Percentiles rank a stretch among this genome's conserved stretches.
Conservation (phyloP, 2,113 vertebrate genomes). For the Ageneiosus marmoratus region DNA sequence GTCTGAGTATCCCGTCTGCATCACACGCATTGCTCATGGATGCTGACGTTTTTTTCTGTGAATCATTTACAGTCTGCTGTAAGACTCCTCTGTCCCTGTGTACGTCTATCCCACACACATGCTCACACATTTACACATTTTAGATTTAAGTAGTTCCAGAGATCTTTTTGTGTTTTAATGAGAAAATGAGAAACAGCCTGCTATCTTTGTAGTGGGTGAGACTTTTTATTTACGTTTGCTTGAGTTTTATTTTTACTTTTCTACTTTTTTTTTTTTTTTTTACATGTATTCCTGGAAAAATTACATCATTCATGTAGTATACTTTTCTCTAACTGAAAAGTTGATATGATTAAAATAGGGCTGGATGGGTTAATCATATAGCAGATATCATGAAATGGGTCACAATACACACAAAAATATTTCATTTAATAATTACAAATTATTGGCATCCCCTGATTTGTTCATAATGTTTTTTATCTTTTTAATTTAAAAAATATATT, state of each 20-base stretch:
- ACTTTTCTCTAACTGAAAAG: background rate
- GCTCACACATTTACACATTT: background rate
- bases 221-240: background rate
- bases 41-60: slow-evolving; percentile 18
- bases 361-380: background rate
- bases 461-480: background rate
- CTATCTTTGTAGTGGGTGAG: background rate
- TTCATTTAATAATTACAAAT: no score
- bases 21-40: slow-evolving; percentile 20
- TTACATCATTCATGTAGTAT: background rate
- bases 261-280: no score
- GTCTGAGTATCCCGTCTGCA: background rate
- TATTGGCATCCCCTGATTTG: background rate
- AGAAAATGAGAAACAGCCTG: background rate
- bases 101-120: background rate
- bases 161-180: background rate
- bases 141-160: background rate
- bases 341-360: background rate
- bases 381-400: background rate
- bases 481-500: no score
- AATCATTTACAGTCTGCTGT: slow-evolving; percentile 12
- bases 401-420: background rate
- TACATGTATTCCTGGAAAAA: background rate
- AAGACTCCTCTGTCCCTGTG: background rate
- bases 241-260: background rate